Conservation (phyloP, 2,888 invertebrate genomes). For the Tetragonisca angustula region DNA sequence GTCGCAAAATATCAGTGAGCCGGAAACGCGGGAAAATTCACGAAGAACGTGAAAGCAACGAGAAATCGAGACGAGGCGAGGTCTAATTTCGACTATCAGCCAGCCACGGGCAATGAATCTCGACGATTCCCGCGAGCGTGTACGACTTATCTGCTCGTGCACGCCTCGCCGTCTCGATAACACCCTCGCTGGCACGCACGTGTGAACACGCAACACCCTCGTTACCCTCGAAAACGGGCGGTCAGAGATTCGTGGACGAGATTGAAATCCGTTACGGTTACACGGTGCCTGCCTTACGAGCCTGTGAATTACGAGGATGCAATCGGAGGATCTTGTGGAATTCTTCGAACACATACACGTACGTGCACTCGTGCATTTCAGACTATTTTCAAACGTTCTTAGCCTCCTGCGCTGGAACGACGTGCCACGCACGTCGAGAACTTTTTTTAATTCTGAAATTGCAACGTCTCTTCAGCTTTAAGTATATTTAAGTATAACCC, state of each 20-base stretch:
- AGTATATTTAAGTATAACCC: no score
- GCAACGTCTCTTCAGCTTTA: no score
- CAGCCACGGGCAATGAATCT: conserved; percentile 43
- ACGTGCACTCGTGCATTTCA: no score
- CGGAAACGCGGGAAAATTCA: no score
- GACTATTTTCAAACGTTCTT: no score
- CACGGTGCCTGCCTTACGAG: conserved; percentile 17
- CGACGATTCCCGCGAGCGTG: conserved; percentile 32
- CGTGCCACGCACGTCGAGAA: no score
- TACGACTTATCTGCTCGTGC: conserved; percentile 50
- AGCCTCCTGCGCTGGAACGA: no score
- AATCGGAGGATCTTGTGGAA: neutral
- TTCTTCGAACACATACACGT: no score
- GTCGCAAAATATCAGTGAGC: no score
- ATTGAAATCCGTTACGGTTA: conserved; percentile 44
- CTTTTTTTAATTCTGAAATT: no score
- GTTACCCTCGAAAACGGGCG: conserved; percentile 61
- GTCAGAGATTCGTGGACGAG: conserved; percentile 51
- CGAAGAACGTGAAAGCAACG: neutral
- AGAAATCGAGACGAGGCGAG: neutral
- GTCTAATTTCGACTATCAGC: conserved; percentile 43
- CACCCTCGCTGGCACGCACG: conserved; percentile 43
- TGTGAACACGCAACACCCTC: conserved; percentile 61
- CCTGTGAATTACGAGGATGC: conserved; percentile 24
- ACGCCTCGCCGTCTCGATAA: conserved; percentile 41